Evolutionary conservation across 2,797 vertebrate genomes (phyloP).

Genomic region (Syndactyla subalaris): DNA sequence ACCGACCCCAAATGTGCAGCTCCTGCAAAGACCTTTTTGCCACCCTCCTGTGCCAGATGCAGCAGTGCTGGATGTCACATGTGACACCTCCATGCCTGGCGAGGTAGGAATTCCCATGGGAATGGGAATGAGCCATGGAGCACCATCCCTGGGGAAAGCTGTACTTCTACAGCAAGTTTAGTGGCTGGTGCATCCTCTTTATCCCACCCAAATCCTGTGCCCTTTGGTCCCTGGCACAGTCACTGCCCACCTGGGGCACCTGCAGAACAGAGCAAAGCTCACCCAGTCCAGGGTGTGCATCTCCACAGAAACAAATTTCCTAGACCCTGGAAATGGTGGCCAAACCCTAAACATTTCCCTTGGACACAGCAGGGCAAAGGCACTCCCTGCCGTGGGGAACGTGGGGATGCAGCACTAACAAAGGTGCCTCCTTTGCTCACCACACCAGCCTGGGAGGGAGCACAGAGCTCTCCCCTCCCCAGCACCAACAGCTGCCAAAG

Average conservation of each 20-base stretch:
- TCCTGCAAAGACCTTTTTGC: background rate
- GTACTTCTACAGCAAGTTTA: background rate
- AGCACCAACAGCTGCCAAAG: background rate
- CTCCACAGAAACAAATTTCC: background rate
- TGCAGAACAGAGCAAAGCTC: background rate
- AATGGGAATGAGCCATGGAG: background rate
- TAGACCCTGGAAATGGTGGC: background rate
- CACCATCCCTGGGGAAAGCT: background rate
- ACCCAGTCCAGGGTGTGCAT: background rate
- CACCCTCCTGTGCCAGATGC: background rate
- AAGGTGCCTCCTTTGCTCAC: background rate
- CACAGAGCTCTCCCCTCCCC: background rate
- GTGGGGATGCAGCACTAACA: fast-evolving
- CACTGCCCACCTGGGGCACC: background rate
- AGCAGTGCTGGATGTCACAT: fast-evolving
- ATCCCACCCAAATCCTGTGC: background rate
- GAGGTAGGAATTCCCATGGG: fast-evolving
- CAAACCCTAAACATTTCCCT: background rate
- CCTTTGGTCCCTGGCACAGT: background rate
- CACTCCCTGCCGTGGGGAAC: background rate
- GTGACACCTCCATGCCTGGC: fast-evolving
- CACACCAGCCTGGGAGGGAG: background rate
- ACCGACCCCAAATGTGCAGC: background rate
- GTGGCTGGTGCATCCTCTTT: background rate
- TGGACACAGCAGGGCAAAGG: background rate